Base-by-base conservation (phyloP, 1,140 invertebrate species). In the Acromyrmex heyeri region DNA sequence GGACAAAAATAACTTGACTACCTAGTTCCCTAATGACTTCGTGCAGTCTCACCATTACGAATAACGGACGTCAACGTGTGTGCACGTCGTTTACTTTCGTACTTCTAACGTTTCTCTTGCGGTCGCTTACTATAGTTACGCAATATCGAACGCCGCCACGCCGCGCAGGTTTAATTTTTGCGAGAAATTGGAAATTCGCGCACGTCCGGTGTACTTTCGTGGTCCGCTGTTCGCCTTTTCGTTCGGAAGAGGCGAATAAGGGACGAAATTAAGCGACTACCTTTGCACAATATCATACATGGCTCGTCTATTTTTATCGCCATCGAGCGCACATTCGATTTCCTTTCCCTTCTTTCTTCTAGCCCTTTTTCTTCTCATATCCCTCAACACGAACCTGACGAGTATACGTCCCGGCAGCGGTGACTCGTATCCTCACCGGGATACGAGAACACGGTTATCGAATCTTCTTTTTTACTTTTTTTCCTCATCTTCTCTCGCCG, bases 401-500 rank as follows among this genome's bases (percentile, higher is more conserved):
- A 59, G 50, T 62, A 48, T 27, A 62, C 59, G 59, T 82, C 53
- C n/a, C 55, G 24, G 3, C 34, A 50, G 21, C 6, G 30, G 65
- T 61, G 38, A 34, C 7, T 72, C 24, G 67, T 50, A 73, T 73
- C 27, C 55, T 30, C 67, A 24, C 14, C 38, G 69, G 79, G 69
- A 69, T 24, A 55, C 61, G 61, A 50, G 44, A 62, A 79, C 77
- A 57, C 65, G 78, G 38, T 75, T 82, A 72, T 82, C 69, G 79
- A 61, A 83, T 83, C 24, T 83, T 62, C 55, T 16, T 27, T 7
- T 34, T 81, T 48, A 61, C 27, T 21, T 44, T 27, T 70, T 53
- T 53, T 55, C 24, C 10, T 12, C 27, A 7, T 10, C 53, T 30
- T 76, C 50, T 81, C 85, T 73, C 44, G 6, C 30, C 30, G 73